phyloP scores from a whole-genome alignment of 2,888 invertebrate species.

The Eulithis prunata region DNA sequence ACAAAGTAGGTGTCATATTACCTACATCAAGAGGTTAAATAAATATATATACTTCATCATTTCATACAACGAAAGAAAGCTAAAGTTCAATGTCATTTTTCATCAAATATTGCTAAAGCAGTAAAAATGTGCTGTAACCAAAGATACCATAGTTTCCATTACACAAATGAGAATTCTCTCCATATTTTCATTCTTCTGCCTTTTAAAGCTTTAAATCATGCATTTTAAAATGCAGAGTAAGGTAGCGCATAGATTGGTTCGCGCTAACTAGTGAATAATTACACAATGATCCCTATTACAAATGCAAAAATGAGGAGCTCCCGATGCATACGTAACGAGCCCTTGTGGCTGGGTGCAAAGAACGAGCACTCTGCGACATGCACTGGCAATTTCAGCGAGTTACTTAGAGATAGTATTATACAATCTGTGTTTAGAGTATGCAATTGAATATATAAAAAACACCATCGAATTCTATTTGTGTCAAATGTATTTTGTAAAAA shows the following conservation, averaged over 20 bases:
- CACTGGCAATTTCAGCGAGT: neutral
- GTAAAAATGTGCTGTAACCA: slow-evolving; percentile 5
- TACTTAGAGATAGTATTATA: too few relatives aligned
- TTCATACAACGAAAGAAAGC: too few relatives aligned
- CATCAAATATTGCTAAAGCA: slow-evolving; percentile 5
- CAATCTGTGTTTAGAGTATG: too few relatives aligned
- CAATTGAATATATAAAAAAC: too few relatives aligned
- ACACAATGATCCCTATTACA: slow-evolving; percentile 80
- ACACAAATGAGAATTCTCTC: slow-evolving; percentile 25
- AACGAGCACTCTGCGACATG: slow-evolving; percentile 27
- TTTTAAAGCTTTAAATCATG: slow-evolving; percentile 33
- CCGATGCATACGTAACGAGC: slow-evolving; percentile 74
- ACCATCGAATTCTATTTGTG: too few relatives aligned
- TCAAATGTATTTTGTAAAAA: too few relatives aligned
- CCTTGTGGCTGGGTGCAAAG: slow-evolving; percentile 54
- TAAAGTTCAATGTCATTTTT: neutral
- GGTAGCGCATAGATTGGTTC: slow-evolving; percentile 64
- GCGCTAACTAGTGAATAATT: slow-evolving; percentile 81
- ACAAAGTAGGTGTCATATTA: too few relatives aligned
- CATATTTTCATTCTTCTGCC: slow-evolving; percentile 21
- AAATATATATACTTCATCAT: too few relatives aligned
- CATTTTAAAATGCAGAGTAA: slow-evolving; percentile 57
- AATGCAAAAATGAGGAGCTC: slow-evolving; percentile 79
- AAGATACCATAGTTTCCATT: slow-evolving; percentile 42
- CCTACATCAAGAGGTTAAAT: too few relatives aligned